phyloP scores from a whole-genome alignment of 2,888 invertebrate species.

The Morpho helenor region DNA sequence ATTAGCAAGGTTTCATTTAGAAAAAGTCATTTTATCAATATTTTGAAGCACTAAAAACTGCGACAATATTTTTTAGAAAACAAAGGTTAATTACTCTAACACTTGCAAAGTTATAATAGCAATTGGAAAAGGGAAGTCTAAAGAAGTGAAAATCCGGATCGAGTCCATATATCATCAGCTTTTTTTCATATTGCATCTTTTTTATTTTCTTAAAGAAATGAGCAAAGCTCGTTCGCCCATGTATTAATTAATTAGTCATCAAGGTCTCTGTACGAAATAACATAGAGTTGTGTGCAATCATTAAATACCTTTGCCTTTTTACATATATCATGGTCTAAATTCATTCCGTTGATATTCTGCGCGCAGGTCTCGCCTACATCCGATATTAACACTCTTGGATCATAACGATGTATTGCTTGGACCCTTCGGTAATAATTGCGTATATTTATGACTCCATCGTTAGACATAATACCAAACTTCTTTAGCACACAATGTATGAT shows the following conservation, averaged over 20 bases:
- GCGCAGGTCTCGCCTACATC: constrained; percentile 72
- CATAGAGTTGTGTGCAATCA: constrained; percentile 69
- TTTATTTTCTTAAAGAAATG: no score
- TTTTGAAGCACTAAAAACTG: no score
- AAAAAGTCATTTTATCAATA: no score
- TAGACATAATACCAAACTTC: constrained; percentile 71
- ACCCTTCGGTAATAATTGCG: constrained; percentile 66
- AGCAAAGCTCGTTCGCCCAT: no score
- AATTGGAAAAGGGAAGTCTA: no score
- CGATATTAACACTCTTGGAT: constrained; percentile 66
- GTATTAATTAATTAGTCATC: constrained; percentile 31
- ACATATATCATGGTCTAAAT: constrained; percentile 67
- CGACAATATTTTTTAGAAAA: no score
- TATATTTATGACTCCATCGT: constrained; percentile 63
- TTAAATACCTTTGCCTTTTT: constrained; percentile 72
- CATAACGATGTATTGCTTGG: constrained; percentile 65
- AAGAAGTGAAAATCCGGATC: no score
- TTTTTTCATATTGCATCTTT: no score
- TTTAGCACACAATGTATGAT: constrained; percentile 70
- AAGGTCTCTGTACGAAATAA: constrained; percentile 54
- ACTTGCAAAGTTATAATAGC: no score
- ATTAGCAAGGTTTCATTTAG: no score
- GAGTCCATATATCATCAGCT: no score
- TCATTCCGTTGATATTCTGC: constrained; percentile 67
- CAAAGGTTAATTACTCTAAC: no score